Evolutionary conservation across 2,113 vertebrate genomes (phyloP).

Genomic region (Neofelis nebulosa): DNA sequence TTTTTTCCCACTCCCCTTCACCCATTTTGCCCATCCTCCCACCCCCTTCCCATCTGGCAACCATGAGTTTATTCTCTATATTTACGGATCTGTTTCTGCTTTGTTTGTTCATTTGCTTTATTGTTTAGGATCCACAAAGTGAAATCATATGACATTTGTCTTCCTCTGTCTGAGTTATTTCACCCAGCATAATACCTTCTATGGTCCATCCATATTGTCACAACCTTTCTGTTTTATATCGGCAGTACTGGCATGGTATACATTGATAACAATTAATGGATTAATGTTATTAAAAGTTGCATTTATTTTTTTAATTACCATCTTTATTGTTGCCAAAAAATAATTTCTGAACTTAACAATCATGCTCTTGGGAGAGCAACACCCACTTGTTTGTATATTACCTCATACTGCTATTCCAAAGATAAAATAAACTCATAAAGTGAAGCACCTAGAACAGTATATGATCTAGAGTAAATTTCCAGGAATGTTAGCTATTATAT

Average conservation of each 20-base stretch:
- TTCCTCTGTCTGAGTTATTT: not conserved
- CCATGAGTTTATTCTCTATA: not conserved
- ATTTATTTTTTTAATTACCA: slow-evolving; percentile 19
- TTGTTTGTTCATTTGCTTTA: not conserved
- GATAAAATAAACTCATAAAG: not conserved
- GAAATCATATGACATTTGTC: not conserved
- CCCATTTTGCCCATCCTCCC: not conserved
- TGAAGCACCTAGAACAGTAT: not conserved
- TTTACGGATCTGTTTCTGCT: not conserved
- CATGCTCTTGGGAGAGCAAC: not conserved
- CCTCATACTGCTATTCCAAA: not conserved
- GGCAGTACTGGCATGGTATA: not conserved
- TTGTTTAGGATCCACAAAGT: not conserved
- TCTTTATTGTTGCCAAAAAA: slow-evolving; percentile 9
- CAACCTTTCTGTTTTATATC: not conserved
- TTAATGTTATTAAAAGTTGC: not conserved
- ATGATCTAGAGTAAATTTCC: not conserved
- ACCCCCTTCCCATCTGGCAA: not conserved
- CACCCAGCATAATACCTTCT: not conserved
- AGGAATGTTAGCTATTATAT: not conserved
- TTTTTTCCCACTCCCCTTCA: not conserved
- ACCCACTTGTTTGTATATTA: not conserved
- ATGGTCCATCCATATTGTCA: not conserved
- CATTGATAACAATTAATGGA: slow-evolving; percentile 3
- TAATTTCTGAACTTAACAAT: slow-evolving; percentile 34